A percentile compares a stretch with the other conserved stretches of the same genome.
phyloP scores from a whole-genome alignment of 2,888 invertebrate species.

The Yponomeuta cagnagella region DNA sequence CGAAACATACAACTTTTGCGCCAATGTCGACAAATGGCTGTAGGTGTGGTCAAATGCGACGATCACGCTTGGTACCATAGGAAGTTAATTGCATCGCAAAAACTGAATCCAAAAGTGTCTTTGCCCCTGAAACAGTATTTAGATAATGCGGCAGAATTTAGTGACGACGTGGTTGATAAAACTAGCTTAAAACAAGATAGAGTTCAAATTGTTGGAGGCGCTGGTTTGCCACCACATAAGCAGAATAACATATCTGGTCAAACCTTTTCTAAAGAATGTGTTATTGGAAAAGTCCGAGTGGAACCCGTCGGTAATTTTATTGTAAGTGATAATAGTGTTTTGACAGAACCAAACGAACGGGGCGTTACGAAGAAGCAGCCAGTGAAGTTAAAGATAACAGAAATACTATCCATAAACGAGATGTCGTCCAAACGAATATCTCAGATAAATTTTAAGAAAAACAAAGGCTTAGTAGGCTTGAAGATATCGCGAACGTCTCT shows the following conservation, averaged over 20 bases:
- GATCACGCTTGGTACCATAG: not conserved
- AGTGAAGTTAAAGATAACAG: not conserved
- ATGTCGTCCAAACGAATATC: not conserved
- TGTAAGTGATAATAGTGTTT: not conserved
- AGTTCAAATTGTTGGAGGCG: not conserved
- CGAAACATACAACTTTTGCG: not conserved
- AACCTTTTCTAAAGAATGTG: not conserved
- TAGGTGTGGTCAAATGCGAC: not conserved
- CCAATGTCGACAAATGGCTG: not conserved
- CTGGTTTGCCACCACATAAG: not conserved
- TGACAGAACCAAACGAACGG: not conserved
- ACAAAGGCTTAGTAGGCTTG: constrained; percentile 40
- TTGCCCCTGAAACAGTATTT: not conserved
- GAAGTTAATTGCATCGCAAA: not conserved
- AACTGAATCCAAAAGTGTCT: not conserved
- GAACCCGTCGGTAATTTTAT: not conserved
- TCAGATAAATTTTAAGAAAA: constrained; percentile 36
- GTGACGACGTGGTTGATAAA: not conserved
- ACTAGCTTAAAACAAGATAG: not conserved
- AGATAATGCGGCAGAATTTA: not conserved
- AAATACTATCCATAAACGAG: not conserved
- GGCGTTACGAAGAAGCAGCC: not conserved
- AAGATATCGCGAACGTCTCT: constrained; percentile 25
- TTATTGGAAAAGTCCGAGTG: not conserved
- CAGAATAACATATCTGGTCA: not conserved